Conservation (phyloP, 1,140 invertebrate species). For the Drosophila ironensis region DNA sequence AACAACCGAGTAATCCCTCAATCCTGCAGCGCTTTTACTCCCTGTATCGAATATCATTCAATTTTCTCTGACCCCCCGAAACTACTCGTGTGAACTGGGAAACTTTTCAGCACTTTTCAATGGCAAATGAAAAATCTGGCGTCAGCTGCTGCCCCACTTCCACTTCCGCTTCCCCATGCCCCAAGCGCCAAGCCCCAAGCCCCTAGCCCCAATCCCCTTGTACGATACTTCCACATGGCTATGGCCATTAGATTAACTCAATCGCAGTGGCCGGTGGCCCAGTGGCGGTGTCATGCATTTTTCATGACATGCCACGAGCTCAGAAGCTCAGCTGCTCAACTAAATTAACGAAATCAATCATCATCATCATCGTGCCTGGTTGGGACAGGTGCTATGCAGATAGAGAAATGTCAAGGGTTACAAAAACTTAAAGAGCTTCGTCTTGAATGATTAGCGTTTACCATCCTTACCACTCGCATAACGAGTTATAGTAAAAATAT, state of each 20-base stretch:
- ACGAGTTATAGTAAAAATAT: too few relatives aligned
- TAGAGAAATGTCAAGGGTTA: not conserved
- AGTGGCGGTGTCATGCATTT: constrained; percentile 33
- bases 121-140: not conserved
- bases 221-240: not conserved
- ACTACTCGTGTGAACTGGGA: not conserved
- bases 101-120: not conserved
- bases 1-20: too few relatives aligned
- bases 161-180: not conserved
- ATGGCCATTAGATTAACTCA: constrained; percentile 25
- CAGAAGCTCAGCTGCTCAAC: constrained; percentile 24
- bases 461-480: too few relatives aligned
- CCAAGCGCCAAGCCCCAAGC: too few relatives aligned
- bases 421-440: too few relatives aligned
- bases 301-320: constrained; percentile 34
- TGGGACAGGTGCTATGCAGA: constrained; percentile 15
- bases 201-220: too few relatives aligned
- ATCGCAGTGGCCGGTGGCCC: constrained; percentile 8
- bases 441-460: too few relatives aligned
- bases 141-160: constrained; percentile 2
- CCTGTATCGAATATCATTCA: not conserved
- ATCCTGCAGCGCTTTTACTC: too few relatives aligned
- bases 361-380: constrained; percentile 41
- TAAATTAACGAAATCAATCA: constrained; percentile 73
- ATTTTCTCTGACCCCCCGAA: not conserved